Conservation (phyloP, 2,797 vertebrate species). For the Paedocypris micromegethes region DNA sequence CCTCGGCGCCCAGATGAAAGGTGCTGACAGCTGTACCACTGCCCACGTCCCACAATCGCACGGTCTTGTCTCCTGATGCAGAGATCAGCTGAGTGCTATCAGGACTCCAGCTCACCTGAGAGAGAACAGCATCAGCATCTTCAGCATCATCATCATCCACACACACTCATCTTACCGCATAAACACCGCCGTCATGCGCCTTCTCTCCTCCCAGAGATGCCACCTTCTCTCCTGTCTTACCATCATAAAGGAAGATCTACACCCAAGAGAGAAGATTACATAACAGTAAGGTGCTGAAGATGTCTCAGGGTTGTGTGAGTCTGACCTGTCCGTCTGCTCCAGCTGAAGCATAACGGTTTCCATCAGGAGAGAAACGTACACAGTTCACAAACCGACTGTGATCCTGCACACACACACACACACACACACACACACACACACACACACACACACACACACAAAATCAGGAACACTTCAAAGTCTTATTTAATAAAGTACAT, state of each 20-base stretch:
- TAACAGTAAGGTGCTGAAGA: neutral
- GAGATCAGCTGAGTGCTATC: constrained; percentile 89
- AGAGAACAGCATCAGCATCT: neutral
- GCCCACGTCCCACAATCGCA: constrained; percentile 90
- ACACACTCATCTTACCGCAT: constrained; percentile 76
- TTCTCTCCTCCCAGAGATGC: constrained; percentile 76
- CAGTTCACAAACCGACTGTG: constrained; percentile 91
- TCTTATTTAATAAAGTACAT: no score
- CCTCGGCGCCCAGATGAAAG: constrained; percentile 82
- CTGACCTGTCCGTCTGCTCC: constrained; percentile 87
- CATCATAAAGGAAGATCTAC: constrained; percentile 87
- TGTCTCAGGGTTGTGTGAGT: neutral
- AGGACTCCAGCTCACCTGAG: constrained; percentile 80
- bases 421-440: neutral
- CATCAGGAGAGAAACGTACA: constrained; percentile 89
- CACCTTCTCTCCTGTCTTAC: constrained; percentile 75
- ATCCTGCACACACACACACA: constrained; percentile 62
- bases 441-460: neutral
- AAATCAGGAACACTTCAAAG: no score
- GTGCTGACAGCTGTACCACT: constrained; percentile 77
- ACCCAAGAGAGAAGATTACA: constrained; percentile 1
- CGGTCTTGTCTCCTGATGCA: constrained; percentile 93
- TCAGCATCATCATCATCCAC: neutral
- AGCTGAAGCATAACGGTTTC: constrained; percentile 79
- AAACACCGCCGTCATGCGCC: constrained; percentile 90